These are phyloP conservation scores for Agrotis clavis DNA, from an alignment of 2,888 invertebrate genomes.

Conservation along the genomic window DNA sequence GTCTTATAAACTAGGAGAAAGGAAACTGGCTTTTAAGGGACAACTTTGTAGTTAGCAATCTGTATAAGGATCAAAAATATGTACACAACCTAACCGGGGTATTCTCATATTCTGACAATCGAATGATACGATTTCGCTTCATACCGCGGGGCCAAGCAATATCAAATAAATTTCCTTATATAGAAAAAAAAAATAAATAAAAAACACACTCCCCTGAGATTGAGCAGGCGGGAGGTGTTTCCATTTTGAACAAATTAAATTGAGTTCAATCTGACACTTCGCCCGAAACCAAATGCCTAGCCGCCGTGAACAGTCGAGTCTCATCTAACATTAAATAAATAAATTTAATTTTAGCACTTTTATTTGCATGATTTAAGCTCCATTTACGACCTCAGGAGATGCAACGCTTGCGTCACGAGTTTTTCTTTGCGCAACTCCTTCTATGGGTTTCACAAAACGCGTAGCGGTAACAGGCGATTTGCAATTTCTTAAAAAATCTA, in stretches of 20 bases:
- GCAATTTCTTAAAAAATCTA: too few species aligned
- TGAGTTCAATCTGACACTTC: constrained; percentile 65
- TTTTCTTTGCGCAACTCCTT: too few species aligned
- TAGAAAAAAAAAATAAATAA: constrained; percentile 61
- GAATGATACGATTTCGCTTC: constrained; percentile 22
- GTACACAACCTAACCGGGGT: not conserved
- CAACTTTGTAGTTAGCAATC: not conserved
- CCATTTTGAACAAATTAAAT: constrained; percentile 79
- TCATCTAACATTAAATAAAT: constrained; percentile 33
- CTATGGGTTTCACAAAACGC: too few species aligned
- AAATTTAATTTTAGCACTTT: constrained; percentile 33
- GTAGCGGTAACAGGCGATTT: too few species aligned
- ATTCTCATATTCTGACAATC: constrained; percentile 24
- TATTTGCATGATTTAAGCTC: constrained; percentile 5
- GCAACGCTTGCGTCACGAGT: too few species aligned
- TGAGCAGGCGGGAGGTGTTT: constrained; percentile 64
- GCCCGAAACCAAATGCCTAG: constrained; percentile 67
- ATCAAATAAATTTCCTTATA: constrained; percentile 63
- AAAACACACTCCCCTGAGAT: constrained; percentile 60
- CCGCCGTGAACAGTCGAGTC: constrained; percentile 59
- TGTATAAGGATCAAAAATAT: too few species aligned
- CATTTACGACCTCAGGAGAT: too few species aligned
- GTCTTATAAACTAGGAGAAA: not conserved
- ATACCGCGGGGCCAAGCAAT: constrained; percentile 34
- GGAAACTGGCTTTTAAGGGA: not conserved